These are phyloP conservation scores for Embiotoca jacksoni DNA, from an alignment of 2,113 vertebrate genomes.

Conservation along the genomic window DNA sequence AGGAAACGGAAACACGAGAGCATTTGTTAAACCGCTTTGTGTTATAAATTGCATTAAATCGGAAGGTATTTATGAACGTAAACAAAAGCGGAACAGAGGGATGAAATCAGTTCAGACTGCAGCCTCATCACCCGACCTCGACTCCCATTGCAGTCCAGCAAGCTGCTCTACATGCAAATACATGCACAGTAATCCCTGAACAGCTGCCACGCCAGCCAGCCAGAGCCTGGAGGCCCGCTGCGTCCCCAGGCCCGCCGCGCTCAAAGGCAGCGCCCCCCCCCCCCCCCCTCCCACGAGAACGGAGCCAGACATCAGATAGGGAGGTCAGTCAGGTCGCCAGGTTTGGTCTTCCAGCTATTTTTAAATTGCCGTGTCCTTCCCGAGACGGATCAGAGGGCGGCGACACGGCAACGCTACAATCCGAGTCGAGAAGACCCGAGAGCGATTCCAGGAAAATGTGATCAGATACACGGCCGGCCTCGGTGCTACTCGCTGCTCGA, in stretches of 20 bases:
- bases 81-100: not conserved
- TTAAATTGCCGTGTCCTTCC: constrained; percentile 19
- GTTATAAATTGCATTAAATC: no score
- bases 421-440: not conserved
- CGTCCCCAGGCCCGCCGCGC: not conserved
- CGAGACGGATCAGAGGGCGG: constrained; percentile 9
- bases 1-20: constrained; percentile 59
- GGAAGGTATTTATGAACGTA: no score
- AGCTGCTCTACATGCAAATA: constrained; percentile 4
- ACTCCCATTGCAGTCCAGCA: not conserved
- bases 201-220: constrained; percentile 45
- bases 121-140: constrained; percentile 10
- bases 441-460: not conserved
- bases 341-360: constrained; percentile 43
- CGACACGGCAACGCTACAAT: constrained; percentile 1
- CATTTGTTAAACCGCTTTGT: constrained; percentile 2
- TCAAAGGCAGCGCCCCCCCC: not conserved
- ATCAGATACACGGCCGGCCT: not conserved
- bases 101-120: not conserved
- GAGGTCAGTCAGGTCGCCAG: constrained; percentile 5
- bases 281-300: not conserved
- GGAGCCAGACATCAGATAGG: constrained; percentile 32
- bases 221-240: constrained; percentile 1
- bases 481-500: not conserved
- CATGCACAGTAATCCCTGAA: constrained; percentile 20